phyloP scores from a whole-genome alignment of 2,113 vertebrate species.

The Chlorodrepanis virens region DNA sequence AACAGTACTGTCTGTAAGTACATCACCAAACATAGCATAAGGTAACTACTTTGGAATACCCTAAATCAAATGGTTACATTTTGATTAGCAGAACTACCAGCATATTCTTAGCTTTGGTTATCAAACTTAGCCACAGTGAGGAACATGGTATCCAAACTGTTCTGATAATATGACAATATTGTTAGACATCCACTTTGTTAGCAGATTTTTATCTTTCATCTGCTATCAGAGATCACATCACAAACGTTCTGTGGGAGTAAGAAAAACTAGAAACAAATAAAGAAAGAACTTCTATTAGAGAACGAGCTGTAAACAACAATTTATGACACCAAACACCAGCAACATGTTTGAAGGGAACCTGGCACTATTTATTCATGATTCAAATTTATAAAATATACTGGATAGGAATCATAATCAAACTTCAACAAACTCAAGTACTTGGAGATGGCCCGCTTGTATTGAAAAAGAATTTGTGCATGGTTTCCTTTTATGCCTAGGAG shows the following conservation, averaged over 20 bases:
- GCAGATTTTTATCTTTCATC: slow-evolving; percentile 9
- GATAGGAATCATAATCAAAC: background rate
- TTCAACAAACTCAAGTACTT: slow-evolving; percentile 1
- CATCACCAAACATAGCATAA: background rate
- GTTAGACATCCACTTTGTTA: background rate
- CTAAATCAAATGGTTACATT: background rate
- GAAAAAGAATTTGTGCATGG: background rate
- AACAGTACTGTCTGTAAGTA: background rate
- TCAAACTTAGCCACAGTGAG: background rate
- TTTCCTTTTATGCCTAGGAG: background rate
- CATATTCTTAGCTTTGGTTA: background rate
- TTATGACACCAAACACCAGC: background rate
- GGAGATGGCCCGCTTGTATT: background rate
- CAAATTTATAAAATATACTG: background rate
- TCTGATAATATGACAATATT: background rate
- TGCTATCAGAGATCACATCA: background rate
- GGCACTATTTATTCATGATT: background rate
- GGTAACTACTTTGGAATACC: background rate
- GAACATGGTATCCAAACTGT: background rate
- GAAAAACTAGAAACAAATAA: slow-evolving; percentile 10
- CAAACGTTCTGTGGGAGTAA: background rate
- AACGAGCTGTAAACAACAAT: background rate
- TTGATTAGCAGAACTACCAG: background rate
- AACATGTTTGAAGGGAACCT: slow-evolving; percentile 23
- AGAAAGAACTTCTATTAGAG: background rate